Percentiles rank a stretch among this genome's conserved stretches.
These are phyloP conservation scores for Amphibalanus amphitrite DNA, from an alignment of 1,140 invertebrate genomes.

Conservation along the genomic window DNA sequence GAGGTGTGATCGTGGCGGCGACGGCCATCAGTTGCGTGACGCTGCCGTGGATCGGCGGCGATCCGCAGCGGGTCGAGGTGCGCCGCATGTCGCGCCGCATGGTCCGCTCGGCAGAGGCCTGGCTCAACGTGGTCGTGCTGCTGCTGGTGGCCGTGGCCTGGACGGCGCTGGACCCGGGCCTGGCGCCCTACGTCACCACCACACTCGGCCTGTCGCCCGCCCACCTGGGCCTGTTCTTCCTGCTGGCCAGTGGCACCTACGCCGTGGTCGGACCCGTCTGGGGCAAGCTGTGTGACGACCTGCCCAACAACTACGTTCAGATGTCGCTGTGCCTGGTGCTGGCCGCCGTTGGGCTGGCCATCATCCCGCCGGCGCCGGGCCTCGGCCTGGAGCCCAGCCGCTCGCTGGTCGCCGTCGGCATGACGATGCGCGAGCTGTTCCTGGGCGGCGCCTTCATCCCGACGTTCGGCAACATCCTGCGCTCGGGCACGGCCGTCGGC, in stretches of 20 bases:
- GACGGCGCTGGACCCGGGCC: not conserved
- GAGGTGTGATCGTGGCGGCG: not conserved
- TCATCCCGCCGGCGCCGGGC: not conserved
- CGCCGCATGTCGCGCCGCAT: constrained; percentile 44
- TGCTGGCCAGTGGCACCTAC: not conserved
- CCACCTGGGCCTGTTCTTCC: not conserved
- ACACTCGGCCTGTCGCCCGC: not conserved
- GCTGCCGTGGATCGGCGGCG: not conserved
- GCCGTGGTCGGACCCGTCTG: not conserved
- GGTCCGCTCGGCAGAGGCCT: constrained; percentile 38
- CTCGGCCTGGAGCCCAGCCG: not conserved
- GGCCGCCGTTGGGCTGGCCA: not conserved
- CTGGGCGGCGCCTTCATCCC: not conserved
- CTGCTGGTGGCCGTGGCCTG: not conserved
- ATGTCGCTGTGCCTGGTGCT: not conserved
- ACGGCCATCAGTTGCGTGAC: not conserved
- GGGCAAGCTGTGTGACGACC: not conserved
- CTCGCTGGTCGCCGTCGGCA: not conserved
- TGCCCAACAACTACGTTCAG: not conserved
- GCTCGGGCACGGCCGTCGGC: not conserved
- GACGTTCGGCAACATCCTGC: not conserved
- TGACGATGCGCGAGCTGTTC: not conserved
- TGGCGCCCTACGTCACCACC: not conserved
- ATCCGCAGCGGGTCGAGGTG: constrained; percentile 16
- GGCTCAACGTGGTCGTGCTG: constrained; percentile 19